phyloP scores from a whole-genome alignment of 1,140 invertebrate species.

The Drosophila eugracilis region DNA sequence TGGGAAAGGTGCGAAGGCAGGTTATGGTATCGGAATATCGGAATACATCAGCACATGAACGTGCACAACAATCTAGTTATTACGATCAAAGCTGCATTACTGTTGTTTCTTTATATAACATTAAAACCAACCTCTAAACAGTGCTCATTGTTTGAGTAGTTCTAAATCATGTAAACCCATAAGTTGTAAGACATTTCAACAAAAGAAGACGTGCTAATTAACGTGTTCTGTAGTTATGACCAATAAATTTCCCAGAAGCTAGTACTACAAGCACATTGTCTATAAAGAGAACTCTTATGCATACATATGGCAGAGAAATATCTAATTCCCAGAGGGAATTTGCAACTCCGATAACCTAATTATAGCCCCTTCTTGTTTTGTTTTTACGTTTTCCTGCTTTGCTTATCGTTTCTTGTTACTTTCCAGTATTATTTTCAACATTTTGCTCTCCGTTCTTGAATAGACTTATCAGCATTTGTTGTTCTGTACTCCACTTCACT shows the following conservation, averaged over 20 bases:
- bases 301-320: neutral
- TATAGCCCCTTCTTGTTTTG: neutral
- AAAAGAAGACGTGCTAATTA: conserved; percentile 1
- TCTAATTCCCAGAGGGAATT: neutral
- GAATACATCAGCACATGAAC: conserved; percentile 1
- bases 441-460: conserved; percentile 9
- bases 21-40: neutral
- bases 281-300: neutral
- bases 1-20: conserved; percentile 13
- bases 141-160: neutral
- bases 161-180: neutral
- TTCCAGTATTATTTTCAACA: neutral
- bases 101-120: neutral
- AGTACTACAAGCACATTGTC: no score
- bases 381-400: conserved; percentile 10
- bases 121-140: neutral
- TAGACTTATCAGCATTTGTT: conserved; percentile 43
- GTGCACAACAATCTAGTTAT: neutral
- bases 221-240: neutral
- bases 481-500: conserved; percentile 2
- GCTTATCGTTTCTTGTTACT: conserved; percentile 8
- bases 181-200: neutral
- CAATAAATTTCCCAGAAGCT: no score
- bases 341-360: conserved; percentile 6
- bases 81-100: neutral